Conservation (phyloP, 2,797 vertebrate species). For the Ibycter americanus region DNA sequence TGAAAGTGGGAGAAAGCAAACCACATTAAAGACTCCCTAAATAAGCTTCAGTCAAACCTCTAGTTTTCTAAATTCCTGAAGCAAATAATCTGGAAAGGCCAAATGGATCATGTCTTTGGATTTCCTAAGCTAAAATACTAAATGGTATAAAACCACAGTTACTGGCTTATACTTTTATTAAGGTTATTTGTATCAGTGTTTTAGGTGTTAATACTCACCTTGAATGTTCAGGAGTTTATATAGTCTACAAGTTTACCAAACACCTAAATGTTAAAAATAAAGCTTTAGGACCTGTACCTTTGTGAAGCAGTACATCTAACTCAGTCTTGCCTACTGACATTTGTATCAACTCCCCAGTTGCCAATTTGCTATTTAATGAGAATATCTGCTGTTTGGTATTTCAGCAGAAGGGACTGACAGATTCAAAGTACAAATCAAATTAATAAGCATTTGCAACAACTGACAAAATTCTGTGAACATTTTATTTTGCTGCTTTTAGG, state of each 20-base stretch:
- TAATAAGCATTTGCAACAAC: constrained; percentile 9
- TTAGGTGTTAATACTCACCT: neutral
- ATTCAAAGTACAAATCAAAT: constrained; percentile 18
- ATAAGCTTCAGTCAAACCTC: neutral
- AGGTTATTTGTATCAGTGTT: neutral
- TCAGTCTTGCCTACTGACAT: neutral
- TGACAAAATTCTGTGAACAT: neutral
- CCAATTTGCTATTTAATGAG: neutral
- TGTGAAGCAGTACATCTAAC: neutral
- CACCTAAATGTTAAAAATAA: neutral
- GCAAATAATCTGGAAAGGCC: neutral
- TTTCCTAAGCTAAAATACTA: neutral
- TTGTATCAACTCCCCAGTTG: neutral
- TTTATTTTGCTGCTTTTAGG: constrained; percentile 11
- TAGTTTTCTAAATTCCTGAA: neutral
- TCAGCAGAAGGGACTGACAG: constrained; percentile 16
- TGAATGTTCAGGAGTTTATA: neutral
- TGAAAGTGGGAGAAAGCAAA: neutral
- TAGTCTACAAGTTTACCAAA: neutral
- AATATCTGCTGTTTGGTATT: neutral
- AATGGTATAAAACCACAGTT: neutral
- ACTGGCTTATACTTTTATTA: neutral
- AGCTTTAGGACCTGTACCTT: neutral
- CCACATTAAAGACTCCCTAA: neutral
- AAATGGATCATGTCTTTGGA: neutral